These are phyloP conservation scores for Xyrauchen texanus DNA, from an alignment of 2,113 vertebrate genomes.

Conservation along the genomic window DNA sequence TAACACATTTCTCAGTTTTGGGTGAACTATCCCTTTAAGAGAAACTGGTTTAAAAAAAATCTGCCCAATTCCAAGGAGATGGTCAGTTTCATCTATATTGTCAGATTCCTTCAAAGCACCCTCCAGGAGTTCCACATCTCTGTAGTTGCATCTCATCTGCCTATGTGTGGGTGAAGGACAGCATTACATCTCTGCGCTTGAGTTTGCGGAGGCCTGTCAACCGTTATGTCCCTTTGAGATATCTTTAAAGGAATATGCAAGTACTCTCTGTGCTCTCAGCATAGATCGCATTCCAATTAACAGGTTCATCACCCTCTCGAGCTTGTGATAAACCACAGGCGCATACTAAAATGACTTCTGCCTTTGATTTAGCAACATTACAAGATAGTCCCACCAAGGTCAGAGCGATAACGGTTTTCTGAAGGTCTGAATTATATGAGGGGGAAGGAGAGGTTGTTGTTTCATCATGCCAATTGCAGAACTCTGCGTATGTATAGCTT, in stretches of 20 bases:
- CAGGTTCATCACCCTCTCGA: constrained; percentile 57
- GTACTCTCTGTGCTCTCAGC: constrained; percentile 67
- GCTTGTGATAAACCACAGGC: constrained; percentile 59
- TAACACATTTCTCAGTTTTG: too few relatives aligned
- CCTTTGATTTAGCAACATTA: constrained; percentile 60
- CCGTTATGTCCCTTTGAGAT: constrained; percentile 54
- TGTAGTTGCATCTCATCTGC: constrained; percentile 48
- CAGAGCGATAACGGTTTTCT: constrained; percentile 49
- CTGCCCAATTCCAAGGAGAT: constrained; percentile 1
- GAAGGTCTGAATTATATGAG: constrained; percentile 58
- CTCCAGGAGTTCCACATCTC: constrained; percentile 55
- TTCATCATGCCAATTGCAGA: constrained; percentile 59
- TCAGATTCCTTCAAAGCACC: constrained; percentile 55
- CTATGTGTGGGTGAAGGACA: constrained; percentile 63
- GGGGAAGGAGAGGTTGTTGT: constrained; percentile 61
- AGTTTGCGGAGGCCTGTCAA: constrained; percentile 53
- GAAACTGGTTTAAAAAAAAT: not conserved
- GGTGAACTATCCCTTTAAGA: too few relatives aligned
- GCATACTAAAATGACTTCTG: constrained; percentile 60
- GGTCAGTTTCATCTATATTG: constrained; percentile 15
- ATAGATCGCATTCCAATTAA: constrained; percentile 69
- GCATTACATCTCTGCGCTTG: constrained; percentile 46
- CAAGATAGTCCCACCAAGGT: constrained; percentile 54
- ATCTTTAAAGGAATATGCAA: constrained; percentile 75
- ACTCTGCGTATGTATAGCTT: constrained; percentile 77